phyloP scores from a whole-genome alignment of 2,888 invertebrate species.

The Agrenia bidenticulata region DNA sequence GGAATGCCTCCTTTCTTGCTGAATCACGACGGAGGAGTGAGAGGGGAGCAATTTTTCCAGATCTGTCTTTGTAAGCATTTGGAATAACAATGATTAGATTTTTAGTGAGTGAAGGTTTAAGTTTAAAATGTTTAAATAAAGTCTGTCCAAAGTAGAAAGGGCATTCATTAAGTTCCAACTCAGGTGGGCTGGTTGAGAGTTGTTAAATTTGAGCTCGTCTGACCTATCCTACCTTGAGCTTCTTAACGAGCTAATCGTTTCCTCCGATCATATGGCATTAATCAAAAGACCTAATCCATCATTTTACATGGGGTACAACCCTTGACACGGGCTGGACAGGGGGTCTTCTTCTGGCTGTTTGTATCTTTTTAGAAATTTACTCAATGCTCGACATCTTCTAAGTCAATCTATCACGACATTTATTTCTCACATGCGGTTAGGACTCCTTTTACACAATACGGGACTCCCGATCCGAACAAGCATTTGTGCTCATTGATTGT shows the following conservation, averaged over 20 bases:
- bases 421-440: constrained; percentile 14
- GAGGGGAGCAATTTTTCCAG: constrained; percentile 4
- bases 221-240: constrained; percentile 9
- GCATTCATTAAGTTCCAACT: constrained; percentile 45
- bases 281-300: constrained; percentile 49
- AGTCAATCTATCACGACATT: constrained; percentile 43
- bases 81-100: constrained; percentile 25
- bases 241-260: constrained; percentile 47
- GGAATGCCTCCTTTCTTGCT: constrained; percentile 25
- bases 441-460: no score
- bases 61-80: neutral
- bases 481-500: no score
- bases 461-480: no score
- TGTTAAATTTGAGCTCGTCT: constrained; percentile 13
- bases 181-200: constrained; percentile 38
- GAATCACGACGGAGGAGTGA: constrained; percentile 37
- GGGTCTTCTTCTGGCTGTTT: constrained; percentile 29
- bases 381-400: constrained; percentile 12
- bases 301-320: constrained; percentile 44
- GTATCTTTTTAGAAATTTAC: constrained; percentile 12
- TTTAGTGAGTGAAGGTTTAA: constrained; percentile 8
- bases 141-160: constrained; percentile 4
- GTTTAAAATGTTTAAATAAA: neutral
- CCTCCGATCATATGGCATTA: constrained; percentile 47
- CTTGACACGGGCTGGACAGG: constrained; percentile 45